phyloP scores from a whole-genome alignment of 2,888 invertebrate species.

The Xestia ashworthii region DNA sequence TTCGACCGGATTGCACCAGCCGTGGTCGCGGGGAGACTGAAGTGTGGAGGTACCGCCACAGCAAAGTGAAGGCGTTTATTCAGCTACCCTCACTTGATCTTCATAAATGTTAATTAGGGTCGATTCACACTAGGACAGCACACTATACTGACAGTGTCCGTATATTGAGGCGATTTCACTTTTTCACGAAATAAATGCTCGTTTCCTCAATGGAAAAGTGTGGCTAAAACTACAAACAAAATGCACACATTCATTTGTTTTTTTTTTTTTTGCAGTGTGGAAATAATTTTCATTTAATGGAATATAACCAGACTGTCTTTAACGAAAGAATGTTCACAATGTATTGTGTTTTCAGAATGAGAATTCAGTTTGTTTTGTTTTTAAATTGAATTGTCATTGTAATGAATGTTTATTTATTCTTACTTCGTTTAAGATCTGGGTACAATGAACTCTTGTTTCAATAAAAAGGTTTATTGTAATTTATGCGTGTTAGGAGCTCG shows the following conservation, averaged over 20 bases:
- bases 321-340: slow-evolving; percentile 12
- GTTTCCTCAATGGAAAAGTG: neutral
- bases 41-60: too few species aligned
- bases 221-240: neutral
- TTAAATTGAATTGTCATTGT: slow-evolving; percentile 36
- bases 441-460: neutral
- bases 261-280: neutral
- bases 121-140: too few species aligned
- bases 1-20: too few species aligned
- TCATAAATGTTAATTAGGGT: too few species aligned
- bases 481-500: too few species aligned
- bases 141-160: too few species aligned
- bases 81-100: too few species aligned
- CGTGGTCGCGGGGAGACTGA: too few species aligned
- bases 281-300: slow-evolving; percentile 26
- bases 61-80: too few species aligned
- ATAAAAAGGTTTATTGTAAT: neutral
- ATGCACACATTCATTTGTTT: neutral
- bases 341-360: neutral
- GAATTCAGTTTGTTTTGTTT: slow-evolving; percentile 20
- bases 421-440: neutral
- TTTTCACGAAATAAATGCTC: too few species aligned
- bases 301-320: neutral
- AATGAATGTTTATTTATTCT: slow-evolving; percentile 38
- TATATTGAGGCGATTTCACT: too few species aligned